A percentile compares a stretch with the other conserved stretches of the same genome.
phyloP scores from a whole-genome alignment of 1,140 invertebrate genomes.

The Lithobius niger region DNA sequence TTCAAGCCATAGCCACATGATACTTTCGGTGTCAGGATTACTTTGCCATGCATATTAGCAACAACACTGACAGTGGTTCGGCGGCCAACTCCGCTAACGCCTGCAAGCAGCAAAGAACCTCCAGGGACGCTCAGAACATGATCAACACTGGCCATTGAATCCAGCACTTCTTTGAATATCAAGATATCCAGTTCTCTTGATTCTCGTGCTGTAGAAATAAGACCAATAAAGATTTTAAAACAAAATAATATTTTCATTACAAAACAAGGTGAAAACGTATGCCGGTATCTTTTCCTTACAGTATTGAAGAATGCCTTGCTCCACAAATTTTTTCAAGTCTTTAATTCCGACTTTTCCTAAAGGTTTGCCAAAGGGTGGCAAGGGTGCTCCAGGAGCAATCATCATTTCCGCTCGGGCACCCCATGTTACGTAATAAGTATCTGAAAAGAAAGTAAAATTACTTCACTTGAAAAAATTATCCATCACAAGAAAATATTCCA shows the following conservation, averaged over 20 bases:
- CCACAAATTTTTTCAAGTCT: constrained; percentile 44
- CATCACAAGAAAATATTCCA: neutral
- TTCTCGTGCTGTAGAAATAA: constrained; percentile 36
- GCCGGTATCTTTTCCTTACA: constrained; percentile 34
- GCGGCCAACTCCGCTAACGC: constrained; percentile 60
- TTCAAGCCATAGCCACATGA: constrained; percentile 41
- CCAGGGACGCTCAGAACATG: constrained; percentile 43
- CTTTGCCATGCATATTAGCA: constrained; percentile 52
- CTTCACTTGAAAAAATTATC: neutral
- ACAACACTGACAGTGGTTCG: constrained; percentile 56
- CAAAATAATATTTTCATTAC: neutral
- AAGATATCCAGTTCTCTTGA: constrained; percentile 42
- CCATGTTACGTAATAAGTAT: constrained; percentile 35
- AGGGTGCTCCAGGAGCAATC: constrained; percentile 28
- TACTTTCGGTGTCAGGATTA: constrained; percentile 46
- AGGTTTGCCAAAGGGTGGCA: constrained; percentile 36
- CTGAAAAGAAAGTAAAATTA: constrained; percentile 15
- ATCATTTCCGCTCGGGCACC: constrained; percentile 25
- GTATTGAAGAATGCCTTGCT: constrained; percentile 51
- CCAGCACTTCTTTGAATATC: constrained; percentile 49
- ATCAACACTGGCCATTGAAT: constrained; percentile 46
- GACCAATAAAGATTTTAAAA: constrained; percentile 12
- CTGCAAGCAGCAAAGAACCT: constrained; percentile 56
- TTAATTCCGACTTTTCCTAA: constrained; percentile 39
- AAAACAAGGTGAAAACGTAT: neutral